A percentile compares a stretch with the other conserved stretches of the same genome.
These are phyloP conservation scores for Drosophila gaucha DNA, from an alignment of 2,888 invertebrate species.

Conservation along the genomic window DNA sequence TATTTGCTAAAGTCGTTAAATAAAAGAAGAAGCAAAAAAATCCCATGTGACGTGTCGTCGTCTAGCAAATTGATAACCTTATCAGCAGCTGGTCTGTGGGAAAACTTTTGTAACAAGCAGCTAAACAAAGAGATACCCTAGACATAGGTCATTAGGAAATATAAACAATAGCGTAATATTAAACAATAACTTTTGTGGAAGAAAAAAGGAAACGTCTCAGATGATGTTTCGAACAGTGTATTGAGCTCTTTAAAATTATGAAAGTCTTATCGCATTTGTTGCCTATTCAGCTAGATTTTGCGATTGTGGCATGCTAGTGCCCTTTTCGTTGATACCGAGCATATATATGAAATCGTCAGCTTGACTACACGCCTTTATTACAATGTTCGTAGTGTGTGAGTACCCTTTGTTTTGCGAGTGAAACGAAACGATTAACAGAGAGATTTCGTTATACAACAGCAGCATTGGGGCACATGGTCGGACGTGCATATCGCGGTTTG, in stretches of 20 bases:
- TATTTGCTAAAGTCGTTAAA: background rate
- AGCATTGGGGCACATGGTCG: conserved; percentile 51
- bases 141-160: background rate
- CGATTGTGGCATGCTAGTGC: conserved; percentile 4
- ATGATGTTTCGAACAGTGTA: background rate
- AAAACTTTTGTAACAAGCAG: conserved; percentile 4
- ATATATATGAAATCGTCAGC: conserved; percentile 2
- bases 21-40: background rate
- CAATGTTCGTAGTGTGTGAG: conserved; percentile 16
- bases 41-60: conserved; percentile 8
- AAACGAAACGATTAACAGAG: conserved; percentile 41
- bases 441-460: conserved; percentile 62
- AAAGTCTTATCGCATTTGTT: background rate
- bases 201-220: no score
- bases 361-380: background rate
- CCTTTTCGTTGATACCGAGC: conserved; percentile 28
- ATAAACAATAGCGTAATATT: no score
- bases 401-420: conserved; percentile 42
- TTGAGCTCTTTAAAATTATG: background rate
- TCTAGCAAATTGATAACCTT: conserved; percentile 29
- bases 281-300: background rate
- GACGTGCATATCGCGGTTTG: conserved; percentile 49
- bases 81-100: conserved; percentile 23
- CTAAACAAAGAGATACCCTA: conserved; percentile 19
- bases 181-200: background rate